Conservation (phyloP, 2,888 invertebrate genomes). For the Hydriomena furcata region DNA sequence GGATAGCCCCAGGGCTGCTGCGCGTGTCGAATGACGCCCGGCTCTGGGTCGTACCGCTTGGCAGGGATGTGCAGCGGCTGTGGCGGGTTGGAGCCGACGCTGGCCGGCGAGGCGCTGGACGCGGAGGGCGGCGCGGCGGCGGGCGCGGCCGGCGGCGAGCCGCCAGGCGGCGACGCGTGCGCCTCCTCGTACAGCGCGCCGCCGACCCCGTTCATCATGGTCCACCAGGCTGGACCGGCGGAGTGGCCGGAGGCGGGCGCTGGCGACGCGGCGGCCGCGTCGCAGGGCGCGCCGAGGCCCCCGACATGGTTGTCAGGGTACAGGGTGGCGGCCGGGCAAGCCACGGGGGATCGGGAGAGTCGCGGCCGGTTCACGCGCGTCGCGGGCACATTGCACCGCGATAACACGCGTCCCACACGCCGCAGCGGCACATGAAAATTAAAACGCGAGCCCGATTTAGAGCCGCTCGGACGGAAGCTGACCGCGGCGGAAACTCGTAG, state of each 20-base stretch:
- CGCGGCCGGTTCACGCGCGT: conserved; percentile 78
- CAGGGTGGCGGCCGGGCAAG: conserved; percentile 92
- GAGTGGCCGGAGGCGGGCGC: conserved; percentile 92
- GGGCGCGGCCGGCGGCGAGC: conserved; percentile 87
- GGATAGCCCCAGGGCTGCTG: conserved; percentile 91
- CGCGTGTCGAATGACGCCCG: conserved; percentile 90
- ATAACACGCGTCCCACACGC: conserved; percentile 75
- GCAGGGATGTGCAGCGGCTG: conserved; percentile 95
- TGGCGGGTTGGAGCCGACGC: conserved; percentile 87
- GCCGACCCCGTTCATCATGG: conserved; percentile 92
- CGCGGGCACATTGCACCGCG: conserved; percentile 82
- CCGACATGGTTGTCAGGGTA: conserved; percentile 90
- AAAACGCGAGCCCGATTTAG: conserved; percentile 82
- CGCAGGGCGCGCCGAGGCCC: conserved; percentile 87
- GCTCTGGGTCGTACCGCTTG: conserved; percentile 88
- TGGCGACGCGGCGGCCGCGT: conserved; percentile 87
- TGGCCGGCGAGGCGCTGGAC: conserved; percentile 82
- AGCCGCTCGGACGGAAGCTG: conserved; percentile 66
- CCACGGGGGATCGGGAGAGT: conserved; percentile 86
- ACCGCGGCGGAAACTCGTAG: conserved; percentile 56
- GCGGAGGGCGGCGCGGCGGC: conserved; percentile 86
- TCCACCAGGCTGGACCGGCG: conserved; percentile 93
- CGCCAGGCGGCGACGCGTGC: conserved; percentile 83
- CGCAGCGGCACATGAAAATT: conserved; percentile 80
- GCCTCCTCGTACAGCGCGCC: conserved; percentile 90